Percentiles rank a stretch among this genome's conserved stretches.
phyloP scores from a whole-genome alignment of 2,888 invertebrate genomes.

The Apotomis betuletana region DNA sequence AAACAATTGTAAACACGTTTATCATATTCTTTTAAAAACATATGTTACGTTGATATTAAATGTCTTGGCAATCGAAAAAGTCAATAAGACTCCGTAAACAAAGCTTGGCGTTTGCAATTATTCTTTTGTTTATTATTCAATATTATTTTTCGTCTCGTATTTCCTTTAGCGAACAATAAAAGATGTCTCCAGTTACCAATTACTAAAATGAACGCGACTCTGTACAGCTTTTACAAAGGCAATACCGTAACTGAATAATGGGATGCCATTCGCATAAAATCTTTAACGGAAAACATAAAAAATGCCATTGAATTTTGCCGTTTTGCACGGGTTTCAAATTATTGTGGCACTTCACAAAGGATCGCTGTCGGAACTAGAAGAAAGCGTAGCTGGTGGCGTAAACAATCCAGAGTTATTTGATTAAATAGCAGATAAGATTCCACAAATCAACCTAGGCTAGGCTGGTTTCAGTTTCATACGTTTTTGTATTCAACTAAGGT shows the following conservation, averaged over 20 bases:
- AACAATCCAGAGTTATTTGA: not conserved
- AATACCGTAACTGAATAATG: constrained; percentile 33
- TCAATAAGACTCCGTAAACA: constrained; percentile 53
- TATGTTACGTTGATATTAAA: not conserved
- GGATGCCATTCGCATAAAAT: constrained; percentile 29
- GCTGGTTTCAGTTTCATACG: too few relatives aligned
- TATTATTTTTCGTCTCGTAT: constrained; percentile 51
- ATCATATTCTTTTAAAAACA: too few relatives aligned
- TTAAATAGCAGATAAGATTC: too few relatives aligned
- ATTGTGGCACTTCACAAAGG: constrained; percentile 3
- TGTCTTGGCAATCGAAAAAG: constrained; percentile 47
- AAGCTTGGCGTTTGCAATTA: constrained; percentile 61
- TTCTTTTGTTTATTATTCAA: constrained; percentile 62
- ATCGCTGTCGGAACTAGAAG: not conserved
- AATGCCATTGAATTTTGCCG: constrained; percentile 23
- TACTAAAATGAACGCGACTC: constrained; percentile 56
- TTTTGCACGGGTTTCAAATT: constrained; percentile 9
- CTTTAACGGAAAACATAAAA: constrained; percentile 27
- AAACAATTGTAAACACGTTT: not conserved
- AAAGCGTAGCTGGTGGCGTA: not conserved
- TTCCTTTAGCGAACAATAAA: constrained; percentile 51
- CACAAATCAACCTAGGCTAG: too few relatives aligned
- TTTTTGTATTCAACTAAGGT: too few relatives aligned
- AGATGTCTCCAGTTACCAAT: constrained; percentile 51
- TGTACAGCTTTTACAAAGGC: constrained; percentile 38